Evolutionary conservation across 2,113 vertebrate genomes (phyloP), one percentile per base, ranked within the genome.

Genomic region (Promerops cafer): DNA sequence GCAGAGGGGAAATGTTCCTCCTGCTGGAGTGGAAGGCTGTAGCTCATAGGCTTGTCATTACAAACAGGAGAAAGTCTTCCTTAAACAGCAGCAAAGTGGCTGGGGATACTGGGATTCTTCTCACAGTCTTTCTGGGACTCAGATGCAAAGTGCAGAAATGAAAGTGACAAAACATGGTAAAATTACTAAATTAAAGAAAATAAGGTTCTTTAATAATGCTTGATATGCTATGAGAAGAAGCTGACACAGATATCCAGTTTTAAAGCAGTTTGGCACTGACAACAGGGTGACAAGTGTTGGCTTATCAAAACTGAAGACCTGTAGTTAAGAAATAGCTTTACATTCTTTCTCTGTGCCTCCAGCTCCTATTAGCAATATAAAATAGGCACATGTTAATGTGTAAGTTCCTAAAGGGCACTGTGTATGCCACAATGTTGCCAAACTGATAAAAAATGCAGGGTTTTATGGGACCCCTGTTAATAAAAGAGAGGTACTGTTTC

Each of bases 401-500:
- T 85, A 82, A 78, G 23, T 95, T 97, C 94, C 93, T 97, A 66
- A 97, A 97, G 83, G 66, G 42, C 71, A 78, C 70, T 78, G 24
- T 16, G 33, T 83, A 50, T 95, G 78, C 77, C 64, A 79, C 54
- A 76, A 88, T 74, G 72, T 92, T 96, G 87, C 66, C 94, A 78
- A 40, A 6, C 47, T 77, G 53, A 65, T 93, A 44, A 93, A 70
- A 97, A 96, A 90, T 88, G 42, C 52, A 90, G 64, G 17, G 18
- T 92, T 94, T 98, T 91, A 94, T 97, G 77, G 70, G 78, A 66
- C 89, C 66, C 64, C 23, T 95, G 54, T 83, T 97, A 95, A 89
- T 94, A 94, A 96, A 68, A 79, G 82, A 78, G 87, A 84, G 90
- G 79, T 88, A 64, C 75, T 93, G 93, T 95, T 97, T 97, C 95